phyloP scores from a whole-genome alignment of 2,888 invertebrate genomes.

The Andricus curvator region DNA sequence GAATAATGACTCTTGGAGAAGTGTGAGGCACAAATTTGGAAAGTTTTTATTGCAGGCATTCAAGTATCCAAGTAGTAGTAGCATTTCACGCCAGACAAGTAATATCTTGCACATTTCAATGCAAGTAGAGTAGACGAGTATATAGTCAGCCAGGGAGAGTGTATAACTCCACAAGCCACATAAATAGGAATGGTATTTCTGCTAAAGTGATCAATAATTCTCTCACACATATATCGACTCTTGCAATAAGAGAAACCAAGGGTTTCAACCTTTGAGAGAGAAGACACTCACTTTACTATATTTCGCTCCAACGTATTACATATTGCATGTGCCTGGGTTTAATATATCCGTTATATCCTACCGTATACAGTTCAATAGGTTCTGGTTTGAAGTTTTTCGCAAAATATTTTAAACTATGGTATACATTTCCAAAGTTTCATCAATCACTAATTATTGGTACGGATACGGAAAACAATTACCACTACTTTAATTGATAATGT shows the following conservation, averaged over 20 bases:
- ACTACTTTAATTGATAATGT: too few species aligned
- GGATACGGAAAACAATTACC: too few species aligned
- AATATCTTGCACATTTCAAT: conserved; percentile 1
- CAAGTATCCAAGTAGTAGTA: conserved; percentile 1
- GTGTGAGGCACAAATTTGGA: conserved; percentile 9
- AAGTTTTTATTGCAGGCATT: conserved; percentile 25
- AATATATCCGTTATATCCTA: neutral
- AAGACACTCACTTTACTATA: conserved; percentile 23
- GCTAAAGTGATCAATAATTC: conserved; percentile 29
- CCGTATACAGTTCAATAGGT: too few species aligned
- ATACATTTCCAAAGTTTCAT: too few species aligned
- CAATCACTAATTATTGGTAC: too few species aligned
- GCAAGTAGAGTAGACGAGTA: conserved; percentile 15
- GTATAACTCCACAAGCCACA: neutral
- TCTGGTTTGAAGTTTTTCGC: too few species aligned
- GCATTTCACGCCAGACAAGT: neutral
- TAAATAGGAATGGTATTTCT: conserved; percentile 21
- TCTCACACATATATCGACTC: conserved; percentile 4
- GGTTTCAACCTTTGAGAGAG: conserved; percentile 12
- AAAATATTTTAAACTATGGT: too few species aligned
- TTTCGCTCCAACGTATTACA: neutral
- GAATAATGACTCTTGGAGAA: conserved; percentile 19
- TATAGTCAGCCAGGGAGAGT: conserved; percentile 20
- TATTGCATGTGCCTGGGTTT: conserved; percentile 9
- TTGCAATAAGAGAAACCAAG: conserved; percentile 9